A percentile compares a stretch with the other conserved stretches of the same genome.
These are phyloP conservation scores for Hybognathus amarus DNA, from an alignment of 2,797 vertebrate genomes.

Conservation along the genomic window DNA sequence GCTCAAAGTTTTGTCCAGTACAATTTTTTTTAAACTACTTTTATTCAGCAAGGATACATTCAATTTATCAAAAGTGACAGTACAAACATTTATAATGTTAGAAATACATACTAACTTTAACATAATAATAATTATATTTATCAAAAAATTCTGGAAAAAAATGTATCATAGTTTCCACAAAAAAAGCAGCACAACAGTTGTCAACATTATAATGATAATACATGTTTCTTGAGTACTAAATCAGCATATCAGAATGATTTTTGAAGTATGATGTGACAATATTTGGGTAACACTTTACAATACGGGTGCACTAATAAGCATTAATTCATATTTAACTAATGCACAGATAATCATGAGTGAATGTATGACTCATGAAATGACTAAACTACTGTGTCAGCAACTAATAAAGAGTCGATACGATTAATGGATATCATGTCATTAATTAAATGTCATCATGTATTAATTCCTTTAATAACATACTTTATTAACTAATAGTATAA, in stretches of 20 bases:
- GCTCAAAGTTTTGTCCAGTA: too few species aligned
- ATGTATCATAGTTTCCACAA: neutral
- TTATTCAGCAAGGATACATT: neutral
- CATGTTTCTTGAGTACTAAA: neutral
- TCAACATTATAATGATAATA: neutral
- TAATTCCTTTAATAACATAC: too few species aligned
- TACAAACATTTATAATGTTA: neutral
- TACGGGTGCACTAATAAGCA: too few species aligned
- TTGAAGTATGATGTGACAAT: neutral
- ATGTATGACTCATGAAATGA: too few species aligned
- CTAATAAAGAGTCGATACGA: too few species aligned
- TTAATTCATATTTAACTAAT: too few species aligned
- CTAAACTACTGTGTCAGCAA: too few species aligned
- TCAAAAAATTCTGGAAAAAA: neutral
- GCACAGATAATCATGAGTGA: too few species aligned
- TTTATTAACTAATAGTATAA: too few species aligned
- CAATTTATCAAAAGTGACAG: neutral
- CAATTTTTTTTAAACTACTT: too few species aligned
- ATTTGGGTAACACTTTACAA: neutral
- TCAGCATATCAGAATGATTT: neutral
- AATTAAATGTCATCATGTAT: too few species aligned
- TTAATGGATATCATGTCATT: too few species aligned
- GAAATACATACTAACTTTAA: neutral
- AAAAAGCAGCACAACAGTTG: neutral
- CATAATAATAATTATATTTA: neutral